Evolutionary conservation across 2,113 vertebrate species (phyloP), one percentile per base, ranked within the genome.

Genomic region (Sceloporus undulatus): DNA sequence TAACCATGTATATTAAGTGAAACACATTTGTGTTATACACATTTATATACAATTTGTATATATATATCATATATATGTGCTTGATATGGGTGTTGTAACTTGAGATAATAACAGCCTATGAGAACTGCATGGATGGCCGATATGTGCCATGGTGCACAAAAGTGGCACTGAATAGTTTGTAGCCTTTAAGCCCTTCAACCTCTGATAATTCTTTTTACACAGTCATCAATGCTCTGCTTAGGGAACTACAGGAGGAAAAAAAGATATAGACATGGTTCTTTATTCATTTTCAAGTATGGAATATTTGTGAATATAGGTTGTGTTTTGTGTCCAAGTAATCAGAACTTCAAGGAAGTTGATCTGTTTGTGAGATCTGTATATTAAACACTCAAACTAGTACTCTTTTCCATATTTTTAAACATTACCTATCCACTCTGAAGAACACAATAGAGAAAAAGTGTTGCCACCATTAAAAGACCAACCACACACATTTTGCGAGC

Each of bases 301-400:
- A 88, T 62, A 27, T 4, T 2, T 86, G 92, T 85, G 42, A 86
- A 93, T 85, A 92, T 74, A 84, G 11, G 59, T 62, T 83, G 10
- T 59, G 85, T 83, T 59, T 87, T 14, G 71, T 86, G 90, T 82
- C 88, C 88, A 54, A 62, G 73, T 92, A 93, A 84, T 86, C 91
- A 40, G 83, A 11, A 52, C 78, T 16, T 16, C 13, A 4, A 14
- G 59, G 18, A 62, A 62, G 11, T n/a, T n/a, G n/a, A n/a, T 11
- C 9, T 59, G 5, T 59, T 62, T 62, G 59, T 16, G 16, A 62
- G 59, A 62, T 18, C 59, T 16, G 1, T 62, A 18, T 62, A 62
- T 16, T 62, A 62, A 59, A 62, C 18, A 62, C 59, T 62, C 18
- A 62, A 75, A 48, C 48, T 48, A 48, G 73, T 70, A 52, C 10